Evolutionary conservation across 1,140 invertebrate genomes (phyloP).

Genomic region (Lepidurus arcticus): DNA sequence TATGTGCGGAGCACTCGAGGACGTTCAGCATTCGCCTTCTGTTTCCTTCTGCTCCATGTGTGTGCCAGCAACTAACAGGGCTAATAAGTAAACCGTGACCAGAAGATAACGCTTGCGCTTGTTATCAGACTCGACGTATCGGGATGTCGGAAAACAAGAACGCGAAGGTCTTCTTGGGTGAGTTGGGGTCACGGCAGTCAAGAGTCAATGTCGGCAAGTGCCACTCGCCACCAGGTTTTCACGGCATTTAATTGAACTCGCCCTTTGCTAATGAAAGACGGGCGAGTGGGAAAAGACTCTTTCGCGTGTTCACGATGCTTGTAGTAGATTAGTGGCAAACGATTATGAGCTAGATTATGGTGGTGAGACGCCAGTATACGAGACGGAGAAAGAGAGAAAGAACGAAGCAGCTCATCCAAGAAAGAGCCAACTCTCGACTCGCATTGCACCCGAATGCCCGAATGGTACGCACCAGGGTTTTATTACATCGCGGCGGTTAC

Average conservation of each 20-base stretch:
- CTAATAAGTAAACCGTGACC: slow-evolving; percentile 5
- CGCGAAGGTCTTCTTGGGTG: not conserved
- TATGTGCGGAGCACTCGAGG: not conserved
- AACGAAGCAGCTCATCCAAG: not conserved
- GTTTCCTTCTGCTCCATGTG: not conserved
- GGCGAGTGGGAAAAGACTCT: not conserved
- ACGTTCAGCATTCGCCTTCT: not conserved
- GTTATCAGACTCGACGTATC: not conserved
- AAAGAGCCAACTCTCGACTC: not conserved
- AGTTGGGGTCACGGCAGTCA: not conserved
- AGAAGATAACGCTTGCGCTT: not conserved
- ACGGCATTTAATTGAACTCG: not conserved
- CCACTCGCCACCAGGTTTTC: not conserved
- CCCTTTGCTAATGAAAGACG: not conserved
- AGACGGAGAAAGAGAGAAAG: not conserved
- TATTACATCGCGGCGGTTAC: not conserved
- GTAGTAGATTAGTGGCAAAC: slow-evolving; percentile 1
- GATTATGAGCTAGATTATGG: not conserved
- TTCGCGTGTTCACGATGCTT: not conserved
- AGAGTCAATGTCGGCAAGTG: not conserved
- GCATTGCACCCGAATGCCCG: not conserved
- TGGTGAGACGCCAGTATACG: not conserved
- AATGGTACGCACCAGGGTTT: not conserved
- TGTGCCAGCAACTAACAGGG: not conserved
- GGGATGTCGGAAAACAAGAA: not conserved